Base-by-base conservation (phyloP, 2,797 vertebrate genomes). In the Bovichtus variegatus region DNA sequence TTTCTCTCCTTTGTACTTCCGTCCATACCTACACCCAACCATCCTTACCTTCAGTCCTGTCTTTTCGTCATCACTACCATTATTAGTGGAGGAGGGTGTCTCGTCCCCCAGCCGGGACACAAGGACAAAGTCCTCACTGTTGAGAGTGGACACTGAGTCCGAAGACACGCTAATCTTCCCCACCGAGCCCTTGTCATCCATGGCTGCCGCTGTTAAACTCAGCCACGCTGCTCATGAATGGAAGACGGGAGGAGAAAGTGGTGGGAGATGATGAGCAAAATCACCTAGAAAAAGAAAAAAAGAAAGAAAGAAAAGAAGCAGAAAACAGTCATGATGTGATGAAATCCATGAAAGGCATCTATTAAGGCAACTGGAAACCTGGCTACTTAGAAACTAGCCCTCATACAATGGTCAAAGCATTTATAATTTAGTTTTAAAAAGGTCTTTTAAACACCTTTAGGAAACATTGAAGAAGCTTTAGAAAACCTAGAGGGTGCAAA, bases 61-160 rank as follows among this genome's bases (percentile, higher is more conserved):
- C 96, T 99, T 99, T 95, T 99, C 98, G 86, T 99, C 98, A 94
- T 99, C 98, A 91, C 98, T 99, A 94, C 97, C 97, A 92, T 99
- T 99, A 95, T 98, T 99, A 95, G 97, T 96, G 94, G 98, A 97
- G 91, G 97, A 97, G 81, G 97, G 97, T 81, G 97, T 98, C 84
- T 99, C 98, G 93, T 99, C 98, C 93, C 97, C 98, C 95, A 99
- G 97, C 90, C 96, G 96, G 95, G 97, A 99, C 95, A 99, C 98
- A 90, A 99, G 97, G 94, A 99, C 98, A 98, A 99, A 99, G 96
- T 99, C 98, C 97, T 99, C 98, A 95, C 98, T 99, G 96, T 99
- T 99, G 95, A 99, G 96, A 92, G 98, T 99, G 94, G 98, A 99
- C 90, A 99, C 98, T 62, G 98, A 99, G 95, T 99, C 98, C 82